A percentile compares a stretch with the other conserved stretches of the same genome.
Evolutionary conservation across 2,888 invertebrate species (phyloP).

Genomic region (Lottia scabra): DNA sequence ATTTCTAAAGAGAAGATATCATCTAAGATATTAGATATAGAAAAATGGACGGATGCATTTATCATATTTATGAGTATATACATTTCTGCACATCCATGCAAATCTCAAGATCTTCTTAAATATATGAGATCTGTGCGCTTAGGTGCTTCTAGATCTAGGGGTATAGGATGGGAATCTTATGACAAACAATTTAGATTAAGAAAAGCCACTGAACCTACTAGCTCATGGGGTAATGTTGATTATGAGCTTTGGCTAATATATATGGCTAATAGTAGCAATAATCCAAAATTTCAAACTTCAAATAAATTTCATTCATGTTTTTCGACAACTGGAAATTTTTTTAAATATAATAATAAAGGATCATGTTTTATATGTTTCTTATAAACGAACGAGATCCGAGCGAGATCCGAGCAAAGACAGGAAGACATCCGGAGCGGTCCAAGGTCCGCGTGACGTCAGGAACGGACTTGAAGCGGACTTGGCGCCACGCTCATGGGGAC

Average conservation of each 20-base stretch:
- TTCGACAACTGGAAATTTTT: not conserved
- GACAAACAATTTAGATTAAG: not conserved
- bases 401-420: too few relatives aligned
- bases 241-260: not conserved
- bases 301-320: not conserved
- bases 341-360: not conserved
- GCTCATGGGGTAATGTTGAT: not conserved
- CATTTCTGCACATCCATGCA: not conserved
- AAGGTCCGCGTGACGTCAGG: too few relatives aligned
- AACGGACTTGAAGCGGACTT: too few relatives aligned
- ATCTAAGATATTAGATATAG: not conserved
- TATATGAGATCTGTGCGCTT: not conserved
- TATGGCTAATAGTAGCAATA: not conserved
- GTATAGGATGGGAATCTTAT: not conserved
- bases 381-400: too few relatives aligned
- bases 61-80: not conserved
- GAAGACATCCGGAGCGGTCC: too few relatives aligned
- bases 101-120: not conserved
- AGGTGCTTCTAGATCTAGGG: not conserved
- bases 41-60: not conserved
- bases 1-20: not conserved
- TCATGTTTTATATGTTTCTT: not conserved
- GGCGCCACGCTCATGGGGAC: too few relatives aligned
- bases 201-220: not conserved
- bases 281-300: not conserved